Percentiles rank a stretch among this genome's conserved stretches.
Conservation (phyloP, 2,797 vertebrate species). For the Notolabrus celidotus region DNA sequence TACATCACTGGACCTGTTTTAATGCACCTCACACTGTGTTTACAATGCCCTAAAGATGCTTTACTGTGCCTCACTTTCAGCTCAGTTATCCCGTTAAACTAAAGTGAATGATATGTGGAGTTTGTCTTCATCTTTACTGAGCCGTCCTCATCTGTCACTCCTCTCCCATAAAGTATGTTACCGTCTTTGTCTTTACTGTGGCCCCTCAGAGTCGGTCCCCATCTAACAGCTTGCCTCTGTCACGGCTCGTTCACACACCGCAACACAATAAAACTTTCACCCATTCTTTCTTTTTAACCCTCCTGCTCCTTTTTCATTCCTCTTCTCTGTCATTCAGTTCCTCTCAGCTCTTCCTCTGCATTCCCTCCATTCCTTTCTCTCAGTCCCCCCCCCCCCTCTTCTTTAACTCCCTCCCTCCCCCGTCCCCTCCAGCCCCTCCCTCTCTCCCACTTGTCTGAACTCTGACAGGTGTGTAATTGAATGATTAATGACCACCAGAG, state of each 20-base stretch:
- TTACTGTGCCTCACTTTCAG: background rate
- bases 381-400: slow-evolving; percentile 17
- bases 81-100: slow-evolving; percentile 6
- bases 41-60: background rate
- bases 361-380: slow-evolving; percentile 54
- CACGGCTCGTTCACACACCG: slow-evolving; percentile 47
- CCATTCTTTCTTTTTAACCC: slow-evolving; percentile 37
- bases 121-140: slow-evolving; percentile 28
- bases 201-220: slow-evolving; percentile 51
- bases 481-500: slow-evolving; percentile 84
- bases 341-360: slow-evolving; percentile 23
- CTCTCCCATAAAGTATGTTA: slow-evolving; percentile 29
- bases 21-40: background rate
- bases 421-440: slow-evolving; percentile 4
- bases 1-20: background rate
- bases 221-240: slow-evolving; percentile 69
- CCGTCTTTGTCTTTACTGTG: slow-evolving; percentile 55
- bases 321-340: slow-evolving; percentile 55
- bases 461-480: slow-evolving; percentile 90
- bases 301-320: slow-evolving; percentile 38
- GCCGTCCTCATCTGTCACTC: slow-evolving; percentile 44
- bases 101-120: background rate
- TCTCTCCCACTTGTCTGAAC: slow-evolving; percentile 80
- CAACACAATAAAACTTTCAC: slow-evolving; percentile 59
- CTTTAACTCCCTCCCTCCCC: slow-evolving; percentile 10